Conservation (phyloP, 2,797 vertebrate species). For the Parauchenoglanis ngamensis region DNA sequence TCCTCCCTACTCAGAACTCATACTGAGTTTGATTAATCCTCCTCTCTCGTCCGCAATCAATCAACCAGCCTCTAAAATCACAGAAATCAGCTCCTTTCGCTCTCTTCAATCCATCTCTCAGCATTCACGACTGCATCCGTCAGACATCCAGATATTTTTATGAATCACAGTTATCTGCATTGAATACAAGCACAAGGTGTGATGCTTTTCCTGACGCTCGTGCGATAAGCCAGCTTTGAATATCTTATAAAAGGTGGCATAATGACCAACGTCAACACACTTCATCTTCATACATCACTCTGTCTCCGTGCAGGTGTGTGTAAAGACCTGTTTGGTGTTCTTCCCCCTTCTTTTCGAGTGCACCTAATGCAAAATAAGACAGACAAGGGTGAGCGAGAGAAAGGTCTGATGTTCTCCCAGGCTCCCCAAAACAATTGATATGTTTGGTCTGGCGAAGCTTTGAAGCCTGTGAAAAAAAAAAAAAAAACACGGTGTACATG, state of each 20-base stretch:
- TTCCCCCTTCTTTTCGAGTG: background rate
- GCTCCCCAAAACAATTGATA: constrained; percentile 65
- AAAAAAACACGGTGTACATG: constrained; percentile 63
- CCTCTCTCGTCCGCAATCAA: constrained; percentile 75
- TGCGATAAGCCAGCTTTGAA: constrained; percentile 64
- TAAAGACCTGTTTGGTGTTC: constrained; percentile 10
- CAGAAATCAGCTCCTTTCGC: constrained; percentile 79
- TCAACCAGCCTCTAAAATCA: constrained; percentile 74
- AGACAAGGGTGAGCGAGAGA: constrained; percentile 46
- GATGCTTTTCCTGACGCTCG: constrained; percentile 56
- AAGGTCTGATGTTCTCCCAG: constrained; percentile 61
- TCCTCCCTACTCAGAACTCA: constrained; percentile 65
- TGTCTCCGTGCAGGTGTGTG: background rate
- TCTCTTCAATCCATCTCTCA: constrained; percentile 74
- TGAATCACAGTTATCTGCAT: constrained; percentile 77
- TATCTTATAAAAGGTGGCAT: constrained; percentile 68
- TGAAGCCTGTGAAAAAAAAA: constrained; percentile 72
- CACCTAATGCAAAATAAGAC: constrained; percentile 43
- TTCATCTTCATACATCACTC: constrained; percentile 61
- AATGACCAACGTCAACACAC: constrained; percentile 69
- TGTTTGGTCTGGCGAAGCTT: constrained; percentile 70
- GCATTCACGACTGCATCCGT: constrained; percentile 73
- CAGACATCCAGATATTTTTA: constrained; percentile 76
- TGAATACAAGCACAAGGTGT: constrained; percentile 71
- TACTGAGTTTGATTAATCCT: constrained; percentile 80